Percentiles rank a stretch among this genome's conserved stretches.
Evolutionary conservation across 2,888 invertebrate genomes (phyloP).

Genomic region (Aporophyla lueneburgensis): DNA sequence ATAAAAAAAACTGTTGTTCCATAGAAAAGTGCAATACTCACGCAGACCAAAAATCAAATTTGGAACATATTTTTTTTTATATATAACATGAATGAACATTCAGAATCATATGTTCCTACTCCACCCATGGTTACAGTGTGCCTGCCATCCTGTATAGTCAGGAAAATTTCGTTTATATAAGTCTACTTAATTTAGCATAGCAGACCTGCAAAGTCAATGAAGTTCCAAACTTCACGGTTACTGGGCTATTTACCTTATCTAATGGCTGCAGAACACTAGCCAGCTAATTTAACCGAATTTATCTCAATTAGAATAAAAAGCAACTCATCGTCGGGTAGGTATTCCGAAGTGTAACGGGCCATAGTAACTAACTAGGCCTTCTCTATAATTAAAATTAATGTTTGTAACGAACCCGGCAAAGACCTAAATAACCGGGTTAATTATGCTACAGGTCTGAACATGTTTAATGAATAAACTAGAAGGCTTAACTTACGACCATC

Average conservation of each 20-base stretch:
- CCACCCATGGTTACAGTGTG: not conserved
- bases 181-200: not conserved
- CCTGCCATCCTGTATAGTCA: not conserved
- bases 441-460: slow-evolving; percentile 9
- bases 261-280: not conserved
- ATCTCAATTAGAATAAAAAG: slow-evolving; percentile 29
- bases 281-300: slow-evolving; percentile 16
- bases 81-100: no score
- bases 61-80: no score
- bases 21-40: no score
- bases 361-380: slow-evolving; percentile 24
- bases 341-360: slow-evolving; percentile 4
- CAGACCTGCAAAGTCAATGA: not conserved
- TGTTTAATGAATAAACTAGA: slow-evolving; percentile 2
- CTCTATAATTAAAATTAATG: slow-evolving; percentile 42
- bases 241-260: not conserved
- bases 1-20: no score
- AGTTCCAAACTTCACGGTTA: not conserved
- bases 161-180: not conserved
- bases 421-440: not conserved
- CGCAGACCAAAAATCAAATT: no score
- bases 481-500: not conserved
- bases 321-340: slow-evolving; percentile 33
- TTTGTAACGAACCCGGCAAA: slow-evolving; percentile 8
- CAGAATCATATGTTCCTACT: not conserved